Evolutionary conservation across 2,797 vertebrate species (phyloP).

Genomic region (Carcharodon carcharias): DNA sequence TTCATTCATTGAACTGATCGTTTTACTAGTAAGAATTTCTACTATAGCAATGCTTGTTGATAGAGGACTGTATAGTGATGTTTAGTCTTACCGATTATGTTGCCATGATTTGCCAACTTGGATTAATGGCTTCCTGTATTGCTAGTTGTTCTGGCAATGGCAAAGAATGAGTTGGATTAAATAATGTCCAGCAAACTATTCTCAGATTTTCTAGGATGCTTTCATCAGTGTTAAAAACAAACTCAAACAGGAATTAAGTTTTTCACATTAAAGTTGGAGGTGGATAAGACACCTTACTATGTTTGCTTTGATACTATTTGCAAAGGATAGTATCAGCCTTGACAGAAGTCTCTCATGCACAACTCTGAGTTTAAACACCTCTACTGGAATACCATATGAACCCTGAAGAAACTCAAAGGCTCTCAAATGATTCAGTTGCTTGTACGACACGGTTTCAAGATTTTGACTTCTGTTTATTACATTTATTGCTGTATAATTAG

Average conservation of each 20-base stretch:
- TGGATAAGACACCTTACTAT: not conserved
- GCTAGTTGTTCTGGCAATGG: not conserved
- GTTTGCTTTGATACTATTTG: not conserved
- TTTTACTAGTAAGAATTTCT: not conserved
- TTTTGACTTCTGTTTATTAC: not conserved
- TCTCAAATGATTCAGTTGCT: not conserved
- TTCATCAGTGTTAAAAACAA: not conserved
- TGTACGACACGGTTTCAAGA: not conserved
- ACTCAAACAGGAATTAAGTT: not conserved
- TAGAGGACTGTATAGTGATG: not conserved
- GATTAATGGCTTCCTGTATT: not conserved
- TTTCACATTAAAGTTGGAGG: not conserved
- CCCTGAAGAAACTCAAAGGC: not conserved
- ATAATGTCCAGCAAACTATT: not conserved
- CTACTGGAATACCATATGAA: not conserved
- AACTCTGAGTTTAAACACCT: not conserved
- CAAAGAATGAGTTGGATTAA: not conserved
- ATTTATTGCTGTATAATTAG: not conserved
- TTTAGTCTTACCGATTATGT: not conserved
- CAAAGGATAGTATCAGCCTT: not conserved
- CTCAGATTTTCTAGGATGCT: not conserved
- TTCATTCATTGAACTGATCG: not conserved
- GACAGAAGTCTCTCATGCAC: not conserved
- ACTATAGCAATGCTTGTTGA: not conserved
- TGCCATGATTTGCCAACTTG: not conserved